Conservation (phyloP, 2,888 invertebrate species). For the Cosmia trapezina region DNA sequence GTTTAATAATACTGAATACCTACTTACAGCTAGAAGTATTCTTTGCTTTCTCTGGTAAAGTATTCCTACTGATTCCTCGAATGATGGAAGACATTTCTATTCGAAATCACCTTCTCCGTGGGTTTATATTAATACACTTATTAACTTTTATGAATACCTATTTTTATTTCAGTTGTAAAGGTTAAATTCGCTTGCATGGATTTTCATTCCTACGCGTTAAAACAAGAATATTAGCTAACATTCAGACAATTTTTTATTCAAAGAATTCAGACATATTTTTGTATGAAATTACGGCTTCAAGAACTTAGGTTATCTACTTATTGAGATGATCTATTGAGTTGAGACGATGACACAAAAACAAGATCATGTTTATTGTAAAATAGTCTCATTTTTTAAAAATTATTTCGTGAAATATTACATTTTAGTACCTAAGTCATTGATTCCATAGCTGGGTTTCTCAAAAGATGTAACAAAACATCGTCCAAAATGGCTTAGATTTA, state of each 20-base stretch:
- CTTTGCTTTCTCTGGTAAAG: no score
- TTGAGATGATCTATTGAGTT: background rate
- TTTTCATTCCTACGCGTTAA: slow-evolving; percentile 32
- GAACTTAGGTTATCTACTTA: background rate
- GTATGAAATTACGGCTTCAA: background rate
- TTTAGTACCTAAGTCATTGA: no score
- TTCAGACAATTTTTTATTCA: background rate
- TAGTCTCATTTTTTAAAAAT: background rate
- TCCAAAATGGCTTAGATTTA: background rate
- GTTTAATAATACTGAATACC: no score
- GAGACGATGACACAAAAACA: background rate
- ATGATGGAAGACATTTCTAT: no score
- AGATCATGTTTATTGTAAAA: background rate
- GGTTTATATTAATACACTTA: background rate
- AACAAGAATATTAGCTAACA: background rate
- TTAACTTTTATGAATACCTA: background rate
- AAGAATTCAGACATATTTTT: background rate
- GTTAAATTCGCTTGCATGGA: slow-evolving; percentile 35
- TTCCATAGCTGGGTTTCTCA: no score
- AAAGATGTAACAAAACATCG: background rate
- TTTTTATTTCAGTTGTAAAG: slow-evolving; percentile 20
- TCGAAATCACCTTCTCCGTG: no score
- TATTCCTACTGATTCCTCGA: no score
- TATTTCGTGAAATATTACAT: background rate
- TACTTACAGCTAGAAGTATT: no score